Percentiles rank a stretch among this genome's conserved stretches.
Conservation (phyloP, 1,140 invertebrate genomes). For the Ganaspis sp. region DNA sequence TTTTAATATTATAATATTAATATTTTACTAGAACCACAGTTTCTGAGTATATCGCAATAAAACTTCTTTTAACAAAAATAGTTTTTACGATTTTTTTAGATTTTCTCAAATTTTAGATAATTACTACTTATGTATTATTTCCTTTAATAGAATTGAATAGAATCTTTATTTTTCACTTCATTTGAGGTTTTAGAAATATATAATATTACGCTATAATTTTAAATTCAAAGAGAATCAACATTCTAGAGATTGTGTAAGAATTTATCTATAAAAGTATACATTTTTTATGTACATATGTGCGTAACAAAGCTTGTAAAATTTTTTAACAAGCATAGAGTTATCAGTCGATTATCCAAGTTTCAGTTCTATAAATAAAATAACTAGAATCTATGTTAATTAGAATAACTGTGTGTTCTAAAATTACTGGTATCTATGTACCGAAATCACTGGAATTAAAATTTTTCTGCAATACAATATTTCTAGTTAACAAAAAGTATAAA, state of each 20-base stretch:
- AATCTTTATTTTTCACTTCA: no score
- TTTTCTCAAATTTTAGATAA: not conserved
- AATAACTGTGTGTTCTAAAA: no score
- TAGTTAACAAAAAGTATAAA: not conserved
- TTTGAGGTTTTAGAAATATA: no score
- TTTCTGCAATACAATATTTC: not conserved
- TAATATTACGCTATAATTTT: no score
- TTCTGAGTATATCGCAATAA: constrained; percentile 4
- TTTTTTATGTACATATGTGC: not conserved
- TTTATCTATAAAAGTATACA: not conserved
- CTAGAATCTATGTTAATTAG: not conserved
- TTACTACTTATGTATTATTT: no score
- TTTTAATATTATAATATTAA: not conserved
- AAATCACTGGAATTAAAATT: no score
- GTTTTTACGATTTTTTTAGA: not conserved
- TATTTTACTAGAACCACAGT: constrained; percentile 27
- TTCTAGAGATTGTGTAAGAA: not conserved
- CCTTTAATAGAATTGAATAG: no score
- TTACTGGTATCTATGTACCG: no score
- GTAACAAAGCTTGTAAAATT: not conserved
- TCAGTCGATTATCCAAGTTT: not conserved
- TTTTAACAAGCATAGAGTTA: not conserved
- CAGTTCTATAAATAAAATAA: not conserved
- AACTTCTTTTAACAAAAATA: constrained; percentile 13
- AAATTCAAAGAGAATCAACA: no score